Base-by-base conservation (phyloP, 2,113 vertebrate genomes). In the Caloenas nicobarica region DNA sequence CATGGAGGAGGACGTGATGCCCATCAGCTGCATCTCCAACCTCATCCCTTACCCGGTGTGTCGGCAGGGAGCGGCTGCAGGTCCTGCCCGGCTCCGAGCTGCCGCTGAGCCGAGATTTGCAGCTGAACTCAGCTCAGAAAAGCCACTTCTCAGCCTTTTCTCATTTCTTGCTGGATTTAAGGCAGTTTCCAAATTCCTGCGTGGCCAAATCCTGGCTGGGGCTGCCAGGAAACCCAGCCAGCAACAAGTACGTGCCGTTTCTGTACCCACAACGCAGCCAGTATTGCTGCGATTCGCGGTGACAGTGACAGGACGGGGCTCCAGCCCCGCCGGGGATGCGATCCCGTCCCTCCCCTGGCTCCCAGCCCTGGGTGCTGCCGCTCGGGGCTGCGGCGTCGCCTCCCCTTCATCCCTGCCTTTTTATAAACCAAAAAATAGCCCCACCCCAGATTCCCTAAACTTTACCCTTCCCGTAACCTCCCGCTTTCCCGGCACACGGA, bases 101-200 rank as follows among this genome's bases (percentile, higher is more conserved):
- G 85, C 78, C 2, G 34, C 80, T 2, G 34, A 60, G 93, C 48
- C 5, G 54, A 38, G 88, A 40, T 93, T 72, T 58, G 79, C 72
- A 5, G 83, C 88, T 51, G 51, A 78, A 12, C 83, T 56, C 91
- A 3, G 64, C 69, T 91, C 73, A 1, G 14, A 64, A 53, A 61
- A 92, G 88, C 69, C 38, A 5, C 80, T 46, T 71, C 81, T 24
- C 90, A 91, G 94, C 73, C 88, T 91, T 84, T 93, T 83, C 91
- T 95, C 81, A 36, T 95, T 93, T 86, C 77, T 87, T 53, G 23
- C 88, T 86, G 88, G 61, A 46, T 93, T 90, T 56, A 38, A 94
- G 69, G 95, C 79, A 61, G 95, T 91, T 96, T 92, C 92, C 95
- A 94, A 96, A 95, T 95, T 92, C 92, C 86, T 92, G 91, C 86